Percentiles rank a stretch among this genome's conserved stretches.
phyloP scores from a whole-genome alignment of 2,797 vertebrate species.

The Myiotriccus ornatus region DNA sequence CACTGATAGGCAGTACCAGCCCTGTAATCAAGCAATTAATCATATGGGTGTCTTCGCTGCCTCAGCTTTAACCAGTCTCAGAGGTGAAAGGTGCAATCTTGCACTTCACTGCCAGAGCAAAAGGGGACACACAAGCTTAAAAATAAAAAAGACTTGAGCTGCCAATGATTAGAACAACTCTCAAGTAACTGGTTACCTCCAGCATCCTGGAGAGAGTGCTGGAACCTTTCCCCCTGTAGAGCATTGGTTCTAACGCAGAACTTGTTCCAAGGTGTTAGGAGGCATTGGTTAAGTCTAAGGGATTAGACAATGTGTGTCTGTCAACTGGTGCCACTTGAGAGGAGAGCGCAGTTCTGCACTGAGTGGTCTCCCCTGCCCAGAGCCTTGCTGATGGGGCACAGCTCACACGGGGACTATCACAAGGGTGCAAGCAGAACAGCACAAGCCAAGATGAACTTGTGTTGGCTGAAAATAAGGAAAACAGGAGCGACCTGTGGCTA shows the following conservation, averaged over 20 bases:
- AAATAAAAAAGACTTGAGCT: neutral
- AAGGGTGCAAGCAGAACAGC: neutral
- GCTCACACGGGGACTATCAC: neutral
- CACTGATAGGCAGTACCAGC: neutral
- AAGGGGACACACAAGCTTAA: neutral
- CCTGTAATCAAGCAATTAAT: neutral
- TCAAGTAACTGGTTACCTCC: neutral
- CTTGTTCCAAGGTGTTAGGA: neutral
- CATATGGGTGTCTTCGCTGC: neutral
- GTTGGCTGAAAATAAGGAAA: neutral
- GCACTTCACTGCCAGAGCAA: neutral
- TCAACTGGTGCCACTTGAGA: neutral
- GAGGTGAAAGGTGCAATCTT: constrained; percentile 19
- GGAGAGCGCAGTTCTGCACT: neutral
- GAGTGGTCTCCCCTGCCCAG: neutral
- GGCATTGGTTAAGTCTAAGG: neutral
- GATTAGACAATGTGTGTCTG: neutral
- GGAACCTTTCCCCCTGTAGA: neutral
- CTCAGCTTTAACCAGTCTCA: neutral
- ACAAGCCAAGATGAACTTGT: neutral
- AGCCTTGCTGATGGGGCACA: neutral
- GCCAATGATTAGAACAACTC: neutral
- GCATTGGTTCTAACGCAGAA: neutral
- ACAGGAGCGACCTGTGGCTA: neutral
- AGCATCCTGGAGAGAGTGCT: neutral